These are phyloP conservation scores for Sparus aurata DNA, from an alignment of 2,797 vertebrate species.

Conservation along the genomic window DNA sequence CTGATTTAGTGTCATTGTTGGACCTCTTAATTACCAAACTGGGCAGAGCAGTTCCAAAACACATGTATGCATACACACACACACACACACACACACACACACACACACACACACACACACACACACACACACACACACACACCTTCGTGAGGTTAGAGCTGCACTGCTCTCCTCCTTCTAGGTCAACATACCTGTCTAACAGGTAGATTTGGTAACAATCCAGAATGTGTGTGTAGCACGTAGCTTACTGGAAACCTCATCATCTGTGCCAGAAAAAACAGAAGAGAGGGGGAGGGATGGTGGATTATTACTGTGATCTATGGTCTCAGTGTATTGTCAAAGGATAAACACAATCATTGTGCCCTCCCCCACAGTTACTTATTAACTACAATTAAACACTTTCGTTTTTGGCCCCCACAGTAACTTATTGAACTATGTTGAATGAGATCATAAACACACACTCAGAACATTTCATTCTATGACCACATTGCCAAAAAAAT, in stretches of 20 bases:
- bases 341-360: constrained; percentile 46
- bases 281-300: constrained; percentile 39
- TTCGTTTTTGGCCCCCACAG: constrained; percentile 13
- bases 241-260: constrained; percentile 75
- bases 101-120: constrained; percentile 2
- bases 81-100: not conserved
- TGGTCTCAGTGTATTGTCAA: constrained; percentile 52
- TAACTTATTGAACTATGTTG: not conserved
- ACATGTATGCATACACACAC: constrained; percentile 6
- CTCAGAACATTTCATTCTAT: not conserved
- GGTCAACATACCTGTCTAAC: constrained; percentile 76
- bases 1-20: not conserved
- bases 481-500: not conserved
- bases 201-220: constrained; percentile 64
- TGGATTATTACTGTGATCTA: constrained; percentile 48
- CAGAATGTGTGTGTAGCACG: constrained; percentile 64
- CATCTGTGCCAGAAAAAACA: constrained; percentile 66
- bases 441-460: not conserved
- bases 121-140: not conserved
- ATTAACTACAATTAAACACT: constrained; percentile 64
- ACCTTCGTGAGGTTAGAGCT: not conserved
- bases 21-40: constrained; percentile 28
- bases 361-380: constrained; percentile 37
- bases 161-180: constrained; percentile 42
- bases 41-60: not conserved